These are phyloP conservation scores for Otus sunia DNA, from an alignment of 2,113 vertebrate species.

Conservation along the genomic window DNA sequence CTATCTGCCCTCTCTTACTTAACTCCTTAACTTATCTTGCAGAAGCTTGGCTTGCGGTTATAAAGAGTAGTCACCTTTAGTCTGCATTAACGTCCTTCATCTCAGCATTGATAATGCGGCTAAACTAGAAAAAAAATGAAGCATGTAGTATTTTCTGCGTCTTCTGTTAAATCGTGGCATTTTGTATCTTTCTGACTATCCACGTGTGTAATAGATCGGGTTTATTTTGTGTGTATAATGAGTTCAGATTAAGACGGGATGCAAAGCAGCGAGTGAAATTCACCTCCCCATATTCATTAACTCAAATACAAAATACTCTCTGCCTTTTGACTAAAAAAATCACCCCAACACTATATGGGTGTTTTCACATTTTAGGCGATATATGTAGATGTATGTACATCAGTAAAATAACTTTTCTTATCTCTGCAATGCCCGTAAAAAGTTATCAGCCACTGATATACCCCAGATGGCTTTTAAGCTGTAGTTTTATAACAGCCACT, in stretches of 20 bases:
- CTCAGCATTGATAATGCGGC: not conserved
- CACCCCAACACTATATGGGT: accelerated
- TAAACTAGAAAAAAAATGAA: not conserved
- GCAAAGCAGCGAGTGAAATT: not conserved
- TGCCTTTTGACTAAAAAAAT: not conserved
- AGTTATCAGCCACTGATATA: not conserved
- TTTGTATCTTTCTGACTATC: not conserved
- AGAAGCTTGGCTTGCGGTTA: not conserved
- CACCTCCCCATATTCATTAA: not conserved
- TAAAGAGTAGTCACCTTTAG: not conserved
- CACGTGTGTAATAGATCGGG: not conserved
- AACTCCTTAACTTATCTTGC: not conserved
- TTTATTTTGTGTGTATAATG: not conserved
- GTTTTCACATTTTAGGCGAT: not conserved
- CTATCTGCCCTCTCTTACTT: not conserved
- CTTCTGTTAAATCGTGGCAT: not conserved
- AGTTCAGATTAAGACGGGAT: not conserved
- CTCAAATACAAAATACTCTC: not conserved
- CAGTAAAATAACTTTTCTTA: not conserved
- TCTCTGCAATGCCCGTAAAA: not conserved
- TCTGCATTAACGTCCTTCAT: not conserved
- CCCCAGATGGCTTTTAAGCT: not conserved
- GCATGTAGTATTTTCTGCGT: not conserved
- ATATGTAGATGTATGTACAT: not conserved
- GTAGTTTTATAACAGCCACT: not conserved